Percentiles rank a stretch among this genome's conserved stretches.
phyloP scores from a whole-genome alignment of 2,797 vertebrate species.

The Jordanella pulchra region DNA sequence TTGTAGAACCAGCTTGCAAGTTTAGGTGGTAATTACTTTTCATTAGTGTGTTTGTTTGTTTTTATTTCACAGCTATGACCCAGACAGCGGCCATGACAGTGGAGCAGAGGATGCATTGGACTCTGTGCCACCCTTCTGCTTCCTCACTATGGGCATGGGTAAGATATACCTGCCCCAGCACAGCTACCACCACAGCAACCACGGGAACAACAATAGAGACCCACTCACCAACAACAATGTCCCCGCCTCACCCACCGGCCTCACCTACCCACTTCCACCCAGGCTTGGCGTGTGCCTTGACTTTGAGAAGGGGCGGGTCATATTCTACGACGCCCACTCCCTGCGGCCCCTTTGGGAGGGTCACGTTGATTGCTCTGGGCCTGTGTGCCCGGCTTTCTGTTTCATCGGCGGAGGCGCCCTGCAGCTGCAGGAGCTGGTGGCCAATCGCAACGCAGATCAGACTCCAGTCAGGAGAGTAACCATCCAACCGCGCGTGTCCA shows the following conservation, averaged over 20 bases:
- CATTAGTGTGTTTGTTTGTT: background rate
- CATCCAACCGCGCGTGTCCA: slow-evolving; percentile 79
- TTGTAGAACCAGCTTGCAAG: no score
- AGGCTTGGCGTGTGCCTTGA: slow-evolving; percentile 94
- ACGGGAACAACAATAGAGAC: slow-evolving; percentile 66
- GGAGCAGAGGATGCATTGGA: slow-evolving; percentile 91
- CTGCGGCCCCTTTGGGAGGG: slow-evolving; percentile 93
- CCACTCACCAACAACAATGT: slow-evolving; percentile 73
- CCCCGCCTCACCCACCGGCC: slow-evolving; percentile 78
- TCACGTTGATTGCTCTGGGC: slow-evolving; percentile 92
- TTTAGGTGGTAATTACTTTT: background rate
- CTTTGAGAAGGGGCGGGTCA: slow-evolving; percentile 92
- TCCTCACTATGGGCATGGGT: slow-evolving; percentile 97
- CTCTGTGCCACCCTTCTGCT: slow-evolving; percentile 88
- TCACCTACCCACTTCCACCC: slow-evolving; percentile 85
- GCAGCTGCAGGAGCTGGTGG: slow-evolving; percentile 94
- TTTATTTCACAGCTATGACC: slow-evolving; percentile 85
- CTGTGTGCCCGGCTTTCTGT: slow-evolving; percentile 94
- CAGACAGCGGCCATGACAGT: slow-evolving; percentile 95
- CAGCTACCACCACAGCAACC: slow-evolving; percentile 62
- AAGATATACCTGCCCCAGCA: slow-evolving; percentile 90
- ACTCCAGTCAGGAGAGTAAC: slow-evolving; percentile 81
- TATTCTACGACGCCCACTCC: slow-evolving; percentile 93
- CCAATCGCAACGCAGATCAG: slow-evolving; percentile 83
- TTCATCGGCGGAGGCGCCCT: slow-evolving; percentile 95